A percentile compares a stretch with the other conserved stretches of the same genome.
These are phyloP conservation scores for Dinocampus coccinellae DNA, from an alignment of 2,888 invertebrate genomes.

Conservation along the genomic window DNA sequence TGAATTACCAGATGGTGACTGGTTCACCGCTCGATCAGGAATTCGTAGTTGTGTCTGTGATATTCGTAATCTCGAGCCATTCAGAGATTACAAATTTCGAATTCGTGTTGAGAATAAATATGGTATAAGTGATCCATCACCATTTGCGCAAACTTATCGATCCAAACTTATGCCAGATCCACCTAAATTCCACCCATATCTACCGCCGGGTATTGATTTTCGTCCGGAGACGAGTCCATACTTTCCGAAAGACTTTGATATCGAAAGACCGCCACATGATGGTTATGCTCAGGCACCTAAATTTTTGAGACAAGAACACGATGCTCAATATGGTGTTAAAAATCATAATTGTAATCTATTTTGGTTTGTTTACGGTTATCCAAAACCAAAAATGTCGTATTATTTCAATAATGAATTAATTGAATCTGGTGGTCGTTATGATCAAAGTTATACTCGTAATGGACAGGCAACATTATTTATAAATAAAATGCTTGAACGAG, in stretches of 20 bases:
- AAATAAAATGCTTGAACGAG: constrained; percentile 91
- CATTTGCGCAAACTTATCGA: constrained; percentile 86
- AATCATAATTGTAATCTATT: constrained; percentile 90
- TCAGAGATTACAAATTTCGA: constrained; percentile 95
- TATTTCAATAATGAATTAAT: constrained; percentile 87
- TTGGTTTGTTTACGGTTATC: constrained; percentile 97
- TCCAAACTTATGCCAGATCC: constrained; percentile 84
- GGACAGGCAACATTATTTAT: constrained; percentile 92
- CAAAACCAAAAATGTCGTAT: constrained; percentile 93
- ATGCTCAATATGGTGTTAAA: constrained; percentile 92
- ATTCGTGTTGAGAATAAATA: constrained; percentile 96
- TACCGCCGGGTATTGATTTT: constrained; percentile 86
- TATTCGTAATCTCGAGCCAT: constrained; percentile 89
- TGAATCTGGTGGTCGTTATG: constrained; percentile 86
- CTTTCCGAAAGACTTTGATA: constrained; percentile 93
- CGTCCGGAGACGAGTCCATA: constrained; percentile 87
- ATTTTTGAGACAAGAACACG: constrained; percentile 89
- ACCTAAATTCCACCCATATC: constrained; percentile 83
- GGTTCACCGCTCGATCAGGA: constrained; percentile 89
- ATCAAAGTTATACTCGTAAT: constrained; percentile 89
- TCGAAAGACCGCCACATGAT: constrained; percentile 88
- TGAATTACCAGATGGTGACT: constrained; percentile 91
- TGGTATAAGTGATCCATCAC: constrained; percentile 96
- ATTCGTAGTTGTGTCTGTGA: constrained; percentile 92
- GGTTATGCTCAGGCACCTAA: constrained; percentile 86